Evolutionary conservation across 2,797 vertebrate genomes (phyloP), one percentile per base, ranked within the genome.

Genomic region (Esox masquinongy): DNA sequence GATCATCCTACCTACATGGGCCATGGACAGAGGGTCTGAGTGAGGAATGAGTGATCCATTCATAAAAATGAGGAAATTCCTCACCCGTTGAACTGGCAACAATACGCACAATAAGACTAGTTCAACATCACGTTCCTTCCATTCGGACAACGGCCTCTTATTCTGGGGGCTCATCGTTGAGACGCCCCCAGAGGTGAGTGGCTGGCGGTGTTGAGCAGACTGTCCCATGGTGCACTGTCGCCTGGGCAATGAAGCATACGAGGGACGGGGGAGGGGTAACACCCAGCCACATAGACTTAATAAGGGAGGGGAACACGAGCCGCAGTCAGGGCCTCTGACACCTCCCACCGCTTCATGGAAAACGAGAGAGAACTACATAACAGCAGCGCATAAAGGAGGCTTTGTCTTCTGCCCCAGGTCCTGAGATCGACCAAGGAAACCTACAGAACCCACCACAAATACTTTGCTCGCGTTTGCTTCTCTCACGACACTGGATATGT

Each of bases 371-470:
- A 8, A 22, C 7, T 17, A 16, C 36, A 1, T 16, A 61, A 68
- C 66, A 64, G 56, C 22, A 59, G 22, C 24, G 74, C 59, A 84
- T 75, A 74, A 85, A 88, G 51, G 43, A 36, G 19, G 9, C 43
- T 74, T 82, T 84, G 81, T 83, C 34, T 80, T 85, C 77, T 75
- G 74, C 77, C 76, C 70, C 53, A 2, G 73, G 24, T 68, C 68
- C 75, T 1, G 4, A 79, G 68, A 73, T 76, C 39, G 39, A 11
- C 51, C 36, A 80, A 78, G 17, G 59, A 68, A 79, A 77, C 39
- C 68, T 24, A 70, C 51, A 74, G 71, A 67, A 73, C 5, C 72
- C 76, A 83, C 68, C 72, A 61, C 80, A 77, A 78, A 74, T 0
- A 70, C 74, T 69, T 77, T 69, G 70, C 79, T 78, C 63, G 76